Evolutionary conservation across 1,140 invertebrate genomes (phyloP).

Genomic region (Diprion similis): DNA sequence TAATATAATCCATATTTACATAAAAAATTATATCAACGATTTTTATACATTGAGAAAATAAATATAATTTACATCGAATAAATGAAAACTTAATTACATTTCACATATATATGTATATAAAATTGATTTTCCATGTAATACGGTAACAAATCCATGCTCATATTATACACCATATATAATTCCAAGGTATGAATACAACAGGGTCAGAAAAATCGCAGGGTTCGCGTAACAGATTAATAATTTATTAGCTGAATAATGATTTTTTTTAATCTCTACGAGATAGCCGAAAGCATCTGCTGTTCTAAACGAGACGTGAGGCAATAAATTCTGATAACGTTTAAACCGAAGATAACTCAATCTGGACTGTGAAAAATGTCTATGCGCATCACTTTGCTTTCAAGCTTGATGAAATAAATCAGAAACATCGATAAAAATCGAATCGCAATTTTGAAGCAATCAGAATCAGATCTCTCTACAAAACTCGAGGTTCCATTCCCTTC

Average conservation of each 20-base stretch:
- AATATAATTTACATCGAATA: conserved; percentile 43
- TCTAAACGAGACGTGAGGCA: neutral
- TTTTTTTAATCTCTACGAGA: neutral
- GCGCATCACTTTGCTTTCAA: neutral
- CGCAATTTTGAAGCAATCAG: conserved; percentile 4
- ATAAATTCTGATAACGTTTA: neutral
- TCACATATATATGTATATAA: conserved; percentile 10
- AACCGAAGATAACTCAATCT: neutral
- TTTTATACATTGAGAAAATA: conserved; percentile 41
- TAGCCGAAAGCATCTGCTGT: neutral
- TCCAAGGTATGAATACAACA: neutral
- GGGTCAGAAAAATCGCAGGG: neutral
- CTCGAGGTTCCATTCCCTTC: neutral
- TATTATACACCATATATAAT: neutral
- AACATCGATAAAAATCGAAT: neutral
- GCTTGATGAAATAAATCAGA: neutral
- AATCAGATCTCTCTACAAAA: neutral
- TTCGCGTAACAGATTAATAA: neutral
- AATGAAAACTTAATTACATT: conserved; percentile 38
- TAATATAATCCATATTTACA: conserved; percentile 49
- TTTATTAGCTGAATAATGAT: conserved; percentile 4
- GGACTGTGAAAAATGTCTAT: neutral
- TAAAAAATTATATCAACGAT: conserved; percentile 38
- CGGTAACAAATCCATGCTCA: neutral
- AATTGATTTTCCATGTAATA: neutral